Percentiles rank a stretch among this genome's conserved stretches.
phyloP scores from a whole-genome alignment of 2,113 vertebrate species.

The Nyctibius bracteatus region DNA sequence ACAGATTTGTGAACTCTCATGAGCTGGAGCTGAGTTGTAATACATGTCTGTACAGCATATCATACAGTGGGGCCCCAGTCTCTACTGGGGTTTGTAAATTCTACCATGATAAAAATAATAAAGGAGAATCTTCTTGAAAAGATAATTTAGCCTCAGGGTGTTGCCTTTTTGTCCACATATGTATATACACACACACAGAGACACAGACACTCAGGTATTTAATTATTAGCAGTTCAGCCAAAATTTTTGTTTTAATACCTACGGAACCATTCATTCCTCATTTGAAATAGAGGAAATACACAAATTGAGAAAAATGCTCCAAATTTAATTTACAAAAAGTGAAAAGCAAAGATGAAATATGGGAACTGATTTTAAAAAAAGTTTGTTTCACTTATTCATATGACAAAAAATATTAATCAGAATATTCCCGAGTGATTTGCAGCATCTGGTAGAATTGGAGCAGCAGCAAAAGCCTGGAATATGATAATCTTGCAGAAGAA shows the following conservation, averaged over 20 bases:
- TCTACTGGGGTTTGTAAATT: background rate
- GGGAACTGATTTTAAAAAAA: background rate
- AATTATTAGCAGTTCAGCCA: background rate
- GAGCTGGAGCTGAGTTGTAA: background rate
- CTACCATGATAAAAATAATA: conserved; percentile 22
- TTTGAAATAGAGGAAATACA: background rate
- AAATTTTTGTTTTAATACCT: background rate
- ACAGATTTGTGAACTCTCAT: conserved; percentile 23
- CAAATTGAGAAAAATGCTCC: background rate
- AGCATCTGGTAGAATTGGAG: conserved; percentile 43
- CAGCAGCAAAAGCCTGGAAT: background rate
- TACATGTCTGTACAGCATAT: background rate
- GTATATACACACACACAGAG: background rate
- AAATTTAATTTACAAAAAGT: background rate
- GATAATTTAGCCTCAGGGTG: background rate
- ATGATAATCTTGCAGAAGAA: conserved; percentile 9
- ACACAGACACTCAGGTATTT: background rate
- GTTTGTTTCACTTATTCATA: background rate
- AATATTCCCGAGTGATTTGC: conserved; percentile 25
- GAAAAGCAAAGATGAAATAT: background rate
- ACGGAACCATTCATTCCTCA: background rate
- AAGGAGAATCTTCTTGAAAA: background rate
- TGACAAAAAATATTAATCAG: conserved; percentile 25
- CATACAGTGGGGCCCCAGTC: background rate
- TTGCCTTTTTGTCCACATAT: background rate